phyloP scores from a whole-genome alignment of 23 tunicate genomes.

The Diplosoma virens region DNA sequence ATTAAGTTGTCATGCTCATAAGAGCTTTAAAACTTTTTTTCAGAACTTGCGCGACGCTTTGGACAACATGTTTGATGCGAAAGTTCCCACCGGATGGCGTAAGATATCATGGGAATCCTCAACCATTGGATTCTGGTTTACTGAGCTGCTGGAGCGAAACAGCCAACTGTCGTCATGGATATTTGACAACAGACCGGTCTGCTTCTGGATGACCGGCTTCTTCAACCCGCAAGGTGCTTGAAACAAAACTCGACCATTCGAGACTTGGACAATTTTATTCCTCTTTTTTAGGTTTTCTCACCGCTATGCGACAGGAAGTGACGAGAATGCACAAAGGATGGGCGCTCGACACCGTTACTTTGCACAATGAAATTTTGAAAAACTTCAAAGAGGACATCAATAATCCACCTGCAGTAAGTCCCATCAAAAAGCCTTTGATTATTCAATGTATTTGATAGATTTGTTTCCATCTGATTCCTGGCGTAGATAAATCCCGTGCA shows the following conservation, averaged over 20 bases:
- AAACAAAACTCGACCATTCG: too few relatives aligned
- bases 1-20: neutral
- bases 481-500: too few relatives aligned
- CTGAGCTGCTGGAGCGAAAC: slow-evolving; percentile 88
- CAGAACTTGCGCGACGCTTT: slow-evolving; percentile 89
- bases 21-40: neutral
- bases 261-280: too few relatives aligned
- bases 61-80: slow-evolving; percentile 96
- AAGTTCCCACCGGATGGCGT: slow-evolving; percentile 91
- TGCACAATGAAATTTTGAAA: slow-evolving; percentile 92
- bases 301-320: slow-evolving; percentile 99
- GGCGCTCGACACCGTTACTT: slow-evolving; percentile 97
- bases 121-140: slow-evolving; percentile 98
- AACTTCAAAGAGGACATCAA: slow-evolving; percentile 83
- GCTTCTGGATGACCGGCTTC: slow-evolving; percentile 99
- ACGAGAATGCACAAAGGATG: slow-evolving; percentile 99
- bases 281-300: slow-evolving; percentile 68
- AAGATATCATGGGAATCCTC: slow-evolving; percentile 98
- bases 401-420: slow-evolving; percentile 67
- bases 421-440: too few relatives aligned
- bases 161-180: slow-evolving; percentile 85
- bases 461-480: too few relatives aligned
- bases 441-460: too few relatives aligned
- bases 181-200: slow-evolving; percentile 88
- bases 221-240: slow-evolving; percentile 93